These are phyloP conservation scores for Hypomecis punctinalis DNA, from an alignment of 2,888 invertebrate species.

Conservation along the genomic window DNA sequence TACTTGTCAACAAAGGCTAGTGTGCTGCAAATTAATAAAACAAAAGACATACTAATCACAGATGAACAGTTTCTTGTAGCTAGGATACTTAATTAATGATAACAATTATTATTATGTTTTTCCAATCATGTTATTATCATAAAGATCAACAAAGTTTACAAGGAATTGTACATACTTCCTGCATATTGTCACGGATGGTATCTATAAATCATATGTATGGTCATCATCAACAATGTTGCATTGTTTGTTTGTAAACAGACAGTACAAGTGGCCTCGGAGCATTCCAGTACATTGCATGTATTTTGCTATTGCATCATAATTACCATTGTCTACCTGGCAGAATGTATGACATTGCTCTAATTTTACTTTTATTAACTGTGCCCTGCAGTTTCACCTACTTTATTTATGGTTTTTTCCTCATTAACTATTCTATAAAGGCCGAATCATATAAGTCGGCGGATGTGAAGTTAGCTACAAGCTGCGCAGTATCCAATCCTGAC, in stretches of 20 bases:
- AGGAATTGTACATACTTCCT: slow-evolving; percentile 24
- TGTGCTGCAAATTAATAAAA: too few relatives aligned
- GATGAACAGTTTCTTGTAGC: too few relatives aligned
- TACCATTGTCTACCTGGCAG: slow-evolving; percentile 21
- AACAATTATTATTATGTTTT: not conserved
- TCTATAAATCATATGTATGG: too few relatives aligned
- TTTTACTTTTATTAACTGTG: slow-evolving; percentile 15
- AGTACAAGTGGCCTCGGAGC: slow-evolving; percentile 23
- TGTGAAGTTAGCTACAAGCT: too few relatives aligned
- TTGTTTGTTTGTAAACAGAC: slow-evolving; percentile 43
- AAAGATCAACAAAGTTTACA: slow-evolving; percentile 10
- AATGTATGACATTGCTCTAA: slow-evolving; percentile 18
- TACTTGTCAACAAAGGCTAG: too few relatives aligned
- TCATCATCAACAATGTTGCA: slow-evolving; percentile 31
- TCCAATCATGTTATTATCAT: slow-evolving; percentile 1
- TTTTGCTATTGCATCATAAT: slow-evolving; percentile 35
- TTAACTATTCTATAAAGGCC: too few relatives aligned
- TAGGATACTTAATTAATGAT: too few relatives aligned
- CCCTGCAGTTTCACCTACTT: not conserved
- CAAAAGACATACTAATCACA: too few relatives aligned
- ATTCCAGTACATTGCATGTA: slow-evolving; percentile 33
- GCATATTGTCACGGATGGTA: too few relatives aligned
- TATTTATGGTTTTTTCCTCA: not conserved
- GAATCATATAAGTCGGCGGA: too few relatives aligned
- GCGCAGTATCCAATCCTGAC: too few relatives aligned